These are phyloP conservation scores for Takifugu rubripes DNA, from an alignment of 2,797 vertebrate genomes.

Conservation along the genomic window DNA sequence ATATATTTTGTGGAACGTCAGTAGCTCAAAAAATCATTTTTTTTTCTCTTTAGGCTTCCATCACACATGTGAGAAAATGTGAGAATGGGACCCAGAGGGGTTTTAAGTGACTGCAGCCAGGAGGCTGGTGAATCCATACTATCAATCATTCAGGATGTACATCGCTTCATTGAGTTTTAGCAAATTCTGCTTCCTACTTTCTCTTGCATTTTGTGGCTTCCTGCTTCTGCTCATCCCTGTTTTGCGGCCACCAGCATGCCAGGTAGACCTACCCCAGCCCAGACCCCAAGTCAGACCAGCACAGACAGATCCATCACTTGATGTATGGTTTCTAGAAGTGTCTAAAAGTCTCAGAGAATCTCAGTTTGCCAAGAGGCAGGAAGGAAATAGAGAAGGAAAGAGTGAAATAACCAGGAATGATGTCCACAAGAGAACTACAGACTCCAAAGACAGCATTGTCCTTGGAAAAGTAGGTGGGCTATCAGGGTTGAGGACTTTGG, in stretches of 20 bases:
- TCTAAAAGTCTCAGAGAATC: background rate
- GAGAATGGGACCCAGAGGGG: slow-evolving; percentile 60
- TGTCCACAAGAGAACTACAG: background rate
- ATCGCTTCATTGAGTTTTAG: slow-evolving; percentile 75
- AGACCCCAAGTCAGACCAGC: slow-evolving; percentile 51
- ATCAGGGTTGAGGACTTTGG: slow-evolving; percentile 37
- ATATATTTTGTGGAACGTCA: no score
- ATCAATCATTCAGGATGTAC: slow-evolving; percentile 77
- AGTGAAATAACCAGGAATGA: slow-evolving; percentile 5
- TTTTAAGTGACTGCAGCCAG: slow-evolving; percentile 58
- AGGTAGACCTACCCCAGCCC: slow-evolving; percentile 64
- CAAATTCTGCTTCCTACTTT: slow-evolving; percentile 84
- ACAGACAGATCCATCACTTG: background rate
- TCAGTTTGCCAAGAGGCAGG: no score
- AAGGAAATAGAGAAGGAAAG: slow-evolving; percentile 8
- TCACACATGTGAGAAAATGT: slow-evolving; percentile 18
- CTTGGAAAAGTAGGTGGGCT: background rate
- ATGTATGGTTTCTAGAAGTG: background rate
- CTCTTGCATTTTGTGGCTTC: slow-evolving; percentile 79
- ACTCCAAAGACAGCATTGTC: background rate
- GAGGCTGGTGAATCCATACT: slow-evolving; percentile 66
- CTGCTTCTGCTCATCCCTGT: slow-evolving; percentile 81
- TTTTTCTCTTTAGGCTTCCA: slow-evolving; percentile 36
- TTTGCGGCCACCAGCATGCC: slow-evolving; percentile 62
- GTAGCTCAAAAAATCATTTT: background rate